Evolutionary conservation across 2,888 invertebrate species (phyloP), one percentile per base, ranked within the genome.

Genomic region (Nomada hirtipes): DNA sequence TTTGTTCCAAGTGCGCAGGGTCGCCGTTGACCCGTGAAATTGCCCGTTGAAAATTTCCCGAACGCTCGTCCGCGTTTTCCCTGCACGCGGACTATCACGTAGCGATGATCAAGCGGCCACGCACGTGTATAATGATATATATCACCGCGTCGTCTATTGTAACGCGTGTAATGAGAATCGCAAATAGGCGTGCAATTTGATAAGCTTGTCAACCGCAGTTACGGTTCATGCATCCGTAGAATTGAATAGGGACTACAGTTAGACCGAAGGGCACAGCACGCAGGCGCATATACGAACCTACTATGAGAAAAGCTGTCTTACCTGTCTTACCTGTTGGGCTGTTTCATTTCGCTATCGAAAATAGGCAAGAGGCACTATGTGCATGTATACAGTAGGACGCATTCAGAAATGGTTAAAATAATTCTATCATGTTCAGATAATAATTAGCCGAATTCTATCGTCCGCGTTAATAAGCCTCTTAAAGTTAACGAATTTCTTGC

Each of bases 131-230:
- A 83, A 85, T 89, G 89, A 90, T 89, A 85, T 84, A 88, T 89
- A 90, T 87, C 89, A 86, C 85, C 85, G 83, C 82, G 83, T 90
- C 86, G 79, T 84, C 84, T 87, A 91, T 91, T 91, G 90, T 90
- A 89, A 90, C 82, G 90, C 89, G 89, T 88, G 91, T 91, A 91
- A 91, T 90, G 89, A 91, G 89, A 89, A 90, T 90, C 87, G 89
- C 89, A 90, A 90, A 91, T 90, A 88, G 89, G 86, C 85, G 82
- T 89, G 90, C 91, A 90, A 91, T 91, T 91, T 91, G 90, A 91
- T 91, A 90, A 89, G 91, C 90, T 90, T 91, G 91, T 91, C 91
- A 91, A 91, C 90, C 84, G 79, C 78, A 90, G 89, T 91, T 89
- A 91, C 89, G 91, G 90, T 88, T 87, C 85, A 85, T 90, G 89